phyloP scores from a whole-genome alignment of 1,140 invertebrate genomes.

The Formica exsecta region DNA sequence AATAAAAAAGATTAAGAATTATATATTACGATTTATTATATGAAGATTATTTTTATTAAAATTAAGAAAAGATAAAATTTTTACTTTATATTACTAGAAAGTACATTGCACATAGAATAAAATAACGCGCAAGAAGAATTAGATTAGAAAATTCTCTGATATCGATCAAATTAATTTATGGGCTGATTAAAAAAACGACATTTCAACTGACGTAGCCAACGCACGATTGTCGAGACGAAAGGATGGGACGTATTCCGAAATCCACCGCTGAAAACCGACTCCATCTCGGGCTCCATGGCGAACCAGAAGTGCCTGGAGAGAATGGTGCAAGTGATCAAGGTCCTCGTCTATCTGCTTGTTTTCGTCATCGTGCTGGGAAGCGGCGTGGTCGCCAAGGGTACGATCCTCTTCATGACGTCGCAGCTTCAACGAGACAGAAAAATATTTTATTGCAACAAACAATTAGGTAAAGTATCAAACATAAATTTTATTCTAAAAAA shows the following conservation, averaged over 20 bases:
- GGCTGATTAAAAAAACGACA: not conserved
- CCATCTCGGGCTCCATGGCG: conserved; percentile 95
- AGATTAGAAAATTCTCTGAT: not conserved
- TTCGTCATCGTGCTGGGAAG: conserved; percentile 94
- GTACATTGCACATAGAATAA: not conserved
- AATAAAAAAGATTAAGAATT: not conserved
- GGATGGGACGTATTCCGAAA: conserved; percentile 98
- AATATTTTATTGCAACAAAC: conserved; percentile 93
- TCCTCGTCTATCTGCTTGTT: conserved; percentile 93
- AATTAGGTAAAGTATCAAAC: conserved; percentile 89
- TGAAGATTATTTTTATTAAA: not conserved
- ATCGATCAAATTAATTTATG: not conserved
- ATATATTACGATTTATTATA: not conserved
- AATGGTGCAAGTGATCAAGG: conserved; percentile 94
- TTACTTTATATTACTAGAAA: not conserved
- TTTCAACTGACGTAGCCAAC: conserved; percentile 88
- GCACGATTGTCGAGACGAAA: conserved; percentile 94
- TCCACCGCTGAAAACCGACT: conserved; percentile 94
- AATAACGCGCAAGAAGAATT: not conserved
- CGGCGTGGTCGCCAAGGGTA: conserved; percentile 94
- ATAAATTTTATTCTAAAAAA: not conserved
- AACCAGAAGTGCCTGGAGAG: conserved; percentile 94
- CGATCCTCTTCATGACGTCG: conserved; percentile 96
- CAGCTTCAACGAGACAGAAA: conserved; percentile 92
- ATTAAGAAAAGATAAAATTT: not conserved